Percentiles rank a stretch among this genome's conserved stretches.
phyloP scores from a whole-genome alignment of 1,140 invertebrate genomes.

The Bombus fervidus region DNA sequence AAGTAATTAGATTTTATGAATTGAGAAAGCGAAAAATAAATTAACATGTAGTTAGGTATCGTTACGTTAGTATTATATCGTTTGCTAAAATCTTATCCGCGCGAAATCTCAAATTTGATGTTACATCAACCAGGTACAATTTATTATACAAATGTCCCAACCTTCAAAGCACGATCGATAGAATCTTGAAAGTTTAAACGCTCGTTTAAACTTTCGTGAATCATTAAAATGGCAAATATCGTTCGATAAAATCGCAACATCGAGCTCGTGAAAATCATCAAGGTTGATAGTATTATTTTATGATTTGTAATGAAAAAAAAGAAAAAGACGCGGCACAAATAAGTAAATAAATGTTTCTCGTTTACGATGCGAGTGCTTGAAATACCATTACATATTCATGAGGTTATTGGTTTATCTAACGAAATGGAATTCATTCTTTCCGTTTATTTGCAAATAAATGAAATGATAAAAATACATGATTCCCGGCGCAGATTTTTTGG shows the following conservation, averaged over 20 bases:
- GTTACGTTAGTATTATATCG: neutral
- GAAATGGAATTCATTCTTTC: conserved; percentile 9
- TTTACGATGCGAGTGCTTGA: neutral
- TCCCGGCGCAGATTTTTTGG: neutral
- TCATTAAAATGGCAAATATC: neutral
- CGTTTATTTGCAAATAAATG: conserved; percentile 42
- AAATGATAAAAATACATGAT: conserved; percentile 37
- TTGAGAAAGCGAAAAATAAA: neutral
- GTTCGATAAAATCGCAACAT: neutral
- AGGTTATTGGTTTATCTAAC: conserved; percentile 18
- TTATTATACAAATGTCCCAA: neutral
- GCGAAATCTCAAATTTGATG: neutral
- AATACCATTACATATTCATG: conserved; percentile 19
- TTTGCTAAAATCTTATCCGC: neutral
- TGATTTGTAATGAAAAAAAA: neutral
- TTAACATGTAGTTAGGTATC: neutral
- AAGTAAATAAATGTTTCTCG: neutral
- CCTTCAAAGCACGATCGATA: no score
- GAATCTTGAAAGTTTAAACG: neutral
- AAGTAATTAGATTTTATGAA: neutral
- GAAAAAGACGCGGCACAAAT: no score
- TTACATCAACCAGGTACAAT: neutral
- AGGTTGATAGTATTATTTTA: neutral
- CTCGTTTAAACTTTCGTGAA: neutral
- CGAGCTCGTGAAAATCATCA: neutral